These are phyloP conservation scores for Ennomos erosarius DNA, from an alignment of 2,888 invertebrate species.

Conservation along the genomic window DNA sequence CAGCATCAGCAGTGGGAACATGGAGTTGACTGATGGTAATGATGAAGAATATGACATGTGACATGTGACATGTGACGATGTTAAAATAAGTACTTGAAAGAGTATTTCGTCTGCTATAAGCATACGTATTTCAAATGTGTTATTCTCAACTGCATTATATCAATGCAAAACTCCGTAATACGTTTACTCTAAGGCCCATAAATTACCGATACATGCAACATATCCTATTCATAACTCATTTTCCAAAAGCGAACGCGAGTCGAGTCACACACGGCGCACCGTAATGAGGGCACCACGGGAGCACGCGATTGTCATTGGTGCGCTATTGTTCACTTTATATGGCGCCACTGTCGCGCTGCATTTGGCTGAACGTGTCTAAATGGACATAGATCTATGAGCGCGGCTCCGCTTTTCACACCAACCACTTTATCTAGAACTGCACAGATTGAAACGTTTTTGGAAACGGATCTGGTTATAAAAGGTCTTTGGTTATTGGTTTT, in stretches of 20 bases:
- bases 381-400: conserved; percentile 81
- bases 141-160: conserved; percentile 5
- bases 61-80: too few relatives aligned
- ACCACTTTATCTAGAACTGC: conserved; percentile 55
- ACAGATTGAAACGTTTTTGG: conserved; percentile 6
- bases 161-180: conserved; percentile 16
- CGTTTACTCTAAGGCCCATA: conserved; percentile 20
- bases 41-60: too few relatives aligned
- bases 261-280: conserved; percentile 65
- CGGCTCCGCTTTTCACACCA: conserved; percentile 70
- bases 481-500: conserved; percentile 57
- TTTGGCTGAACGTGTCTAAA: conserved; percentile 77
- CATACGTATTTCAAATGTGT: not conserved
- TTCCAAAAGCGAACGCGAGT: conserved; percentile 40
- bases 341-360: conserved; percentile 73
- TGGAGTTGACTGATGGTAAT: too few relatives aligned
- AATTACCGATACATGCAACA: conserved; percentile 32
- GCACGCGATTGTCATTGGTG: conserved; percentile 75
- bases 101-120: too few relatives aligned
- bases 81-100: too few relatives aligned
- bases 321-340: conserved; percentile 83
- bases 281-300: conserved; percentile 72
- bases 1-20: too few relatives aligned
- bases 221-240: conserved; percentile 45
- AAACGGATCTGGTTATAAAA: conserved; percentile 25